These are phyloP conservation scores for Neodiprion virginianus DNA, from an alignment of 1,140 invertebrate genomes.

Conservation along the genomic window DNA sequence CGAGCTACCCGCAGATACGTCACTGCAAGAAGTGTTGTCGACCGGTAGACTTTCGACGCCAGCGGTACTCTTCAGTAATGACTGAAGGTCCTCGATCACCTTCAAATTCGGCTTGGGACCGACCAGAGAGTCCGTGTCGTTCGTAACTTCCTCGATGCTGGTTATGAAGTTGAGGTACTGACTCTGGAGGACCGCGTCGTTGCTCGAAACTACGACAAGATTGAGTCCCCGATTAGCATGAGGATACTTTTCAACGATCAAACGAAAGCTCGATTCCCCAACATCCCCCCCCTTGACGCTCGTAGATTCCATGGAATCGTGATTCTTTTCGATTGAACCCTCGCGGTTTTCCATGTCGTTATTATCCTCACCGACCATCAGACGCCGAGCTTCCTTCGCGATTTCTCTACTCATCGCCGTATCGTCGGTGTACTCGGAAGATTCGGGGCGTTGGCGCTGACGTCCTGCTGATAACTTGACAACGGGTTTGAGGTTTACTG, in stretches of 20 bases:
- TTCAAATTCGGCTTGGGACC: neutral
- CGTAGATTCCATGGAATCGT: neutral
- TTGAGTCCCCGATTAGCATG: neutral
- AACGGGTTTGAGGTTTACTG: slow-evolving; percentile 5
- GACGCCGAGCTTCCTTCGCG: slow-evolving; percentile 5
- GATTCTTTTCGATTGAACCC: neutral
- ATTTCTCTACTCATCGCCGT: neutral
- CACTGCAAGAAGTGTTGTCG: neutral
- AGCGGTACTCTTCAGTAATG: neutral
- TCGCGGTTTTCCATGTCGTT: neutral
- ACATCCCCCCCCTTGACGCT: neutral
- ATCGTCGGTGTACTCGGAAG: slow-evolving; percentile 9
- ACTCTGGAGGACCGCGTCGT: slow-evolving; percentile 39
- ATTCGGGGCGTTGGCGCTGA: slow-evolving; percentile 2
- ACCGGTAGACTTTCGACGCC: slow-evolving; percentile 12
- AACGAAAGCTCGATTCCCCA: neutral
- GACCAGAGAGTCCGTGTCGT: neutral
- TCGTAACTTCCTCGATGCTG: slow-evolving; percentile 38
- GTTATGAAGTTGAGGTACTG: slow-evolving; percentile 50
- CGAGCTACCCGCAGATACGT: slow-evolving; percentile 8
- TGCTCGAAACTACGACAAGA: too few relatives aligned
- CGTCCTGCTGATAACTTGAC: too few relatives aligned
- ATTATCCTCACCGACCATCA: neutral
- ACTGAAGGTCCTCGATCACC: neutral
- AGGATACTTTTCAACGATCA: slow-evolving; percentile 11